Evolutionary conservation across 2,113 vertebrate species (phyloP).

Genomic region (Cyprinus carpio): DNA sequence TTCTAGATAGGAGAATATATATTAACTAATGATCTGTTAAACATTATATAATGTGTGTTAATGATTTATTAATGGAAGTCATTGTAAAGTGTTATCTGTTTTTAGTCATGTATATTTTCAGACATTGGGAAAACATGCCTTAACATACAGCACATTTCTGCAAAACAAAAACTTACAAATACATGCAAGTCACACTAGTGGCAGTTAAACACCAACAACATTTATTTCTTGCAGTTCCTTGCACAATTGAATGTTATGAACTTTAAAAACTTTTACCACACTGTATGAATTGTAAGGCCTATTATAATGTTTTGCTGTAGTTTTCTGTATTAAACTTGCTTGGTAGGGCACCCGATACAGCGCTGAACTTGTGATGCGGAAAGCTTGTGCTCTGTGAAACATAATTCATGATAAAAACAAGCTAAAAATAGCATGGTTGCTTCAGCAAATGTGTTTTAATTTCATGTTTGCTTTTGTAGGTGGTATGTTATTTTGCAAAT

Average conservation of each 20-base stretch:
- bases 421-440: not conserved
- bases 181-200: not conserved
- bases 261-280: too few species aligned
- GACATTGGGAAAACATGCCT: not conserved
- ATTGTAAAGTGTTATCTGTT: not conserved
- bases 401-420: not conserved
- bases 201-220: too few species aligned
- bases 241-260: too few species aligned
- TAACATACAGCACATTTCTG: not conserved
- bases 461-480: not conserved
- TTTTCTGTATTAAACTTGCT: constrained; percentile 11
- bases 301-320: too few species aligned
- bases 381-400: not conserved
- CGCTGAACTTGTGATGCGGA: not conserved
- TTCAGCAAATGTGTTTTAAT: not conserved
- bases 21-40: not conserved
- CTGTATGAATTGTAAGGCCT: too few species aligned
- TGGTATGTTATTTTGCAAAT: not conserved
- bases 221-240: not conserved
- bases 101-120: too few species aligned
- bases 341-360: not conserved
- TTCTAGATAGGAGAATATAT: too few species aligned
- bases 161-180: not conserved
- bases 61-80: too few species aligned
- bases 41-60: too few species aligned